Evolutionary conservation across 2,113 vertebrate genomes (phyloP).

Genomic region (Caranx melampygus): DNA sequence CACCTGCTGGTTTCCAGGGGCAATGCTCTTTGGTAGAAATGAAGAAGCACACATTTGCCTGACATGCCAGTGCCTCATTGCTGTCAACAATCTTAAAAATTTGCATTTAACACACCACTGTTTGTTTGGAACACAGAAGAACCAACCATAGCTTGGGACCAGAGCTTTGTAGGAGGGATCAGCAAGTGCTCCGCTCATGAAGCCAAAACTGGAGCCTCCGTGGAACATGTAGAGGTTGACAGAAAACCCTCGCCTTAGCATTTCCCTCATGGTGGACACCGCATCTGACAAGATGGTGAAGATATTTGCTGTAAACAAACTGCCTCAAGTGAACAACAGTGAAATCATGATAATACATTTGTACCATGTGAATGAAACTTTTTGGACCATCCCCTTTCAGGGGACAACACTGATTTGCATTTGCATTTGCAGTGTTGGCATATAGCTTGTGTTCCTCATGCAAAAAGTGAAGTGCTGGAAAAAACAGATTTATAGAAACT

Average conservation of each 20-base stretch:
- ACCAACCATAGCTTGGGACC: conserved; percentile 93
- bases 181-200: conserved; percentile 89
- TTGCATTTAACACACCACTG: conserved; percentile 2
- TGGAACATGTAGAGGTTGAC: conserved; percentile 98
- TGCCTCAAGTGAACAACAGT: not conserved
- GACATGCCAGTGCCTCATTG: not conserved
- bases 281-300: conserved; percentile 83
- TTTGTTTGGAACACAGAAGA: conserved; percentile 30
- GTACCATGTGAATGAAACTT: not conserved
- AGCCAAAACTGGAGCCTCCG: conserved; percentile 95
- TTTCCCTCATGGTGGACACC: conserved; percentile 84
- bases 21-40: not conserved
- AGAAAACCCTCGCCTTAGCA: conserved; percentile 88
- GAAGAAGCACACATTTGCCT: not conserved
- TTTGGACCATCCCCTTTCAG: not conserved
- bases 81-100: conserved; percentile 6
- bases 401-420: not conserved
- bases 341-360: not conserved
- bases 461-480: conserved; percentile 13
- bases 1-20: conserved; percentile 52
- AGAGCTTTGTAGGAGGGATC: conserved; percentile 88
- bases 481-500: not conserved
- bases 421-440: conserved; percentile 1
- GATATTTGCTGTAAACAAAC: not conserved
- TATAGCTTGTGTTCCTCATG: not conserved